Evolutionary conservation across 2,113 vertebrate species (phyloP).

Genomic region (Illadopsis cleaveri): DNA sequence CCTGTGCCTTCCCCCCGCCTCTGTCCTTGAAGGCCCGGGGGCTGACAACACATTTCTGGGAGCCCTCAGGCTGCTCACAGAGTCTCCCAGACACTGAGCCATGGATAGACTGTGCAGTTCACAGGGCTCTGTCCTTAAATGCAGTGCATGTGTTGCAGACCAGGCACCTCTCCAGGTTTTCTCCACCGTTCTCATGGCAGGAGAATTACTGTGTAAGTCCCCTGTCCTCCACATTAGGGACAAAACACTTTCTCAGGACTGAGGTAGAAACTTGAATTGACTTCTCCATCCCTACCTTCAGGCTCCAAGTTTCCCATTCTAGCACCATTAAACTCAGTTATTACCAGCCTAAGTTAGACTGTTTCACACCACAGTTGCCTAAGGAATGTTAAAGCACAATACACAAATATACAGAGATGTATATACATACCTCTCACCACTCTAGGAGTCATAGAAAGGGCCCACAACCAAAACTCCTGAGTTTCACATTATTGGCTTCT

Average conservation of each 20-base stretch:
- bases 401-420: not conserved
- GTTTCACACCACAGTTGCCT: not conserved
- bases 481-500: not conserved
- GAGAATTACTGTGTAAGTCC: not conserved
- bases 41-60: too few relatives aligned
- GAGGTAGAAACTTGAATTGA: not conserved
- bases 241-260: not conserved
- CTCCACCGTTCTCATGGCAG: not conserved
- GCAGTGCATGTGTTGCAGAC: not conserved
- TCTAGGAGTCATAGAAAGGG: not conserved
- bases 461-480: not conserved
- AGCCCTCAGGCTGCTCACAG: not conserved
- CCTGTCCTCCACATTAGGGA: not conserved
- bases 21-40: too few relatives aligned
- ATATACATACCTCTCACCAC: not conserved
- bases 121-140: not conserved
- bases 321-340: not conserved
- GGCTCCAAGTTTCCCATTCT: not conserved
- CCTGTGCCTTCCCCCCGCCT: not conserved
- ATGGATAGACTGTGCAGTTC: rapidly evolving
- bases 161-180: not conserved
- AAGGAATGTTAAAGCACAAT: not conserved
- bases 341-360: not conserved
- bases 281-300: not conserved
- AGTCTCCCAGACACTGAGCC: not conserved